Percentiles rank a stretch among this genome's conserved stretches.
Conservation (phyloP, 2,888 invertebrate genomes). For the Digitonthophagus gazella region DNA sequence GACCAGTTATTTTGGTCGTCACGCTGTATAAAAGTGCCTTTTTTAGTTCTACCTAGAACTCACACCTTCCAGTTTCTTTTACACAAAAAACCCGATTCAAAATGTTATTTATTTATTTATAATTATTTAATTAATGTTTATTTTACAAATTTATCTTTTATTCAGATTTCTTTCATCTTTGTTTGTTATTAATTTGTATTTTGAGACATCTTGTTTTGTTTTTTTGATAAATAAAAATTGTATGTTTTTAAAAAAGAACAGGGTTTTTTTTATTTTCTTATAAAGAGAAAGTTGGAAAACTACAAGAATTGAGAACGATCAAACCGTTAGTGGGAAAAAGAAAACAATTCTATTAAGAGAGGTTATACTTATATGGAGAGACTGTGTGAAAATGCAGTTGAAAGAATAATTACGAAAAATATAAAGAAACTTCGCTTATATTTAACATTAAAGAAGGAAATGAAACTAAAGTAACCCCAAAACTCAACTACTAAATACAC, state of each 20-base stretch:
- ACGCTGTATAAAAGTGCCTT: conserved; percentile 18
- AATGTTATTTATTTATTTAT: conserved; percentile 22
- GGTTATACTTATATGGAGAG: not conserved
- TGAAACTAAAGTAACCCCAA: no score
- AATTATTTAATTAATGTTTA: conserved; percentile 15
- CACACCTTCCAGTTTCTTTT: not conserved
- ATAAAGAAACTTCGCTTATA: no score
- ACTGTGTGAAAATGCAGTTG: not conserved
- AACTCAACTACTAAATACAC: no score
- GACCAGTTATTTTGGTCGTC: conserved; percentile 36
- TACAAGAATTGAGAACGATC: not conserved
- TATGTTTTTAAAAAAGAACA: not conserved
- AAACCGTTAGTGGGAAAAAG: not conserved
- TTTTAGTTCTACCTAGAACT: not conserved
- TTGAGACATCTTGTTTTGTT: not conserved
- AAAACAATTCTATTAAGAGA: not conserved
- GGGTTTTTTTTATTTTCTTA: not conserved
- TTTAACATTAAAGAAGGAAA: no score
- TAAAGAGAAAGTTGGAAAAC: not conserved
- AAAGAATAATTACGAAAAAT: no score
- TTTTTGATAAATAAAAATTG: not conserved
- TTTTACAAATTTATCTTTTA: not conserved
- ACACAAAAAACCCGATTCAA: not conserved
- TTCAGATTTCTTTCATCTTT: not conserved
- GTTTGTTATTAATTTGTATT: not conserved